These are phyloP conservation scores for Bucorvus abyssinicus DNA, from an alignment of 2,797 vertebrate species.

Conservation along the genomic window DNA sequence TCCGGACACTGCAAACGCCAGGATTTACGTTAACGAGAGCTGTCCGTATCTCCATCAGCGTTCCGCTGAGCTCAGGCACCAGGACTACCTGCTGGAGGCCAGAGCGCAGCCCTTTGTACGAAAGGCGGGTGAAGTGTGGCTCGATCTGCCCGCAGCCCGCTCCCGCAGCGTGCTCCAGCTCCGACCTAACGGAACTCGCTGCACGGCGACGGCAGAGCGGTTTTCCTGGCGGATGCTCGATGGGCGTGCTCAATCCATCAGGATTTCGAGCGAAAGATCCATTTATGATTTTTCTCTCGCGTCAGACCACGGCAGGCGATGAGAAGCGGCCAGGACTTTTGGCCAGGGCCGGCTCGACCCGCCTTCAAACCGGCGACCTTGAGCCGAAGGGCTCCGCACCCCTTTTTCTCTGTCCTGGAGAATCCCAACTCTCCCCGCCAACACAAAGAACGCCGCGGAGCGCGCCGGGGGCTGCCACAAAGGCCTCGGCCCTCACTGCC, in stretches of 20 bases:
- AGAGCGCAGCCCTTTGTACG: background rate
- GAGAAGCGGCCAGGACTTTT: background rate
- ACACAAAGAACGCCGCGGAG: background rate
- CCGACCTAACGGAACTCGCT: background rate
- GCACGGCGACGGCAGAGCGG: background rate
- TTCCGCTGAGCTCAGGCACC: rapidly evolving
- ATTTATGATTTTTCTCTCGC: background rate
- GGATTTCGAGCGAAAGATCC: background rate
- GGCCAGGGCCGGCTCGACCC: background rate
- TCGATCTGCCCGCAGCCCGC: background rate
- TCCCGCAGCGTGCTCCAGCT: background rate
- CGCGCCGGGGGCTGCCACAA: background rate
- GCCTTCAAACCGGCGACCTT: constrained; percentile 15
- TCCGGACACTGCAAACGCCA: rapidly evolving
- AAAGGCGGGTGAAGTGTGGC: background rate
- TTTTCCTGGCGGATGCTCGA: background rate
- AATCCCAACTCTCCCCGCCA: background rate
- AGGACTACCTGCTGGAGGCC: background rate
- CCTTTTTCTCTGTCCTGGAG: background rate
- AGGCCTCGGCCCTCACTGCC: background rate
- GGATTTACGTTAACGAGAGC: rapidly evolving
- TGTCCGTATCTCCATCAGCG: rapidly evolving
- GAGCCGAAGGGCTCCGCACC: background rate
- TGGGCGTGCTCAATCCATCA: background rate
- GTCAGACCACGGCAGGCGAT: background rate